Evolutionary conservation across 1,140 invertebrate species (phyloP).

Genomic region (Drosophila ficusphila): DNA sequence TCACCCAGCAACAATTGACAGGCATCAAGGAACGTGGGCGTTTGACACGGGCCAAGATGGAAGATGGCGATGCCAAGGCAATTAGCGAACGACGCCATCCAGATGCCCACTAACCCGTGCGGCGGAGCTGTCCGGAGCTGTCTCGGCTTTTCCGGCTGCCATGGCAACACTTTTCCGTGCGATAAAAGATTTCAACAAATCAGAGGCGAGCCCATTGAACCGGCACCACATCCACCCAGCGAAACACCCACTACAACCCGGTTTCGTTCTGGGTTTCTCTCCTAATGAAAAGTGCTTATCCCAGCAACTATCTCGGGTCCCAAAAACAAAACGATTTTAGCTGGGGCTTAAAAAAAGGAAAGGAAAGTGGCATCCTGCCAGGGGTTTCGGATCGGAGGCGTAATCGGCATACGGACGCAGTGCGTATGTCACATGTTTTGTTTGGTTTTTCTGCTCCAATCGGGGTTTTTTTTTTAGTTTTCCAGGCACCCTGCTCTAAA

Average conservation of each 20-base stretch:
- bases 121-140: conserved; percentile 18
- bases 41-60: conserved; percentile 61
- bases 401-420: conserved; percentile 56
- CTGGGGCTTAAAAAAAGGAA: conserved; percentile 9
- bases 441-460: conserved; percentile 36
- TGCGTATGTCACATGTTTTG: conserved; percentile 79
- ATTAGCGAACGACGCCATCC: conserved; percentile 66
- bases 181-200: conserved; percentile 81
- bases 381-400: conserved; percentile 51
- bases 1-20: conserved; percentile 58
- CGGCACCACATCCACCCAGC: conserved; percentile 28
- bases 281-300: conserved; percentile 78
- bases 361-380: conserved; percentile 34
- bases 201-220: conserved; percentile 51
- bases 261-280: conserved; percentile 14
- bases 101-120: conserved; percentile 40
- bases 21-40: conserved; percentile 49
- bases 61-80: conserved; percentile 51
- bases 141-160: conserved; percentile 52
- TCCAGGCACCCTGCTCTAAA: conserved; percentile 49
- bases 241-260: neutral
- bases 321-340: conserved; percentile 68
- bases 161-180: conserved; percentile 71
- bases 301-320: conserved; percentile 73
- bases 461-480: conserved; percentile 24